These are phyloP conservation scores for Tetrapedia diversipes DNA, from an alignment of 2,888 invertebrate species.

Conservation along the genomic window DNA sequence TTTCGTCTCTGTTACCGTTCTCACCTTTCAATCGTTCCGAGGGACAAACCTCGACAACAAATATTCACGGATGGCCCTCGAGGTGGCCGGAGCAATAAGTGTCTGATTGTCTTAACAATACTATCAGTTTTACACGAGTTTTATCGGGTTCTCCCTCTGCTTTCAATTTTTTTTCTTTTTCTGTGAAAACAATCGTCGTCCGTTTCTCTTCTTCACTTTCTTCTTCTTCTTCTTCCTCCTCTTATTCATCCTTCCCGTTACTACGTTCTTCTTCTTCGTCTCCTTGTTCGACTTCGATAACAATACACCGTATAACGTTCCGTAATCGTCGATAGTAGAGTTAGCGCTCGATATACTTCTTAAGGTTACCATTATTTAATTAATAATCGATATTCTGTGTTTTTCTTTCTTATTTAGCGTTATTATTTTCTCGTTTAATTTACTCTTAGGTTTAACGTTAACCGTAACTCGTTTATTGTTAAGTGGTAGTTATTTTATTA, in stretches of 20 bases:
- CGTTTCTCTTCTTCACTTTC: background rate
- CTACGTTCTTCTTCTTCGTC: background rate
- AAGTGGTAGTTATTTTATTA: constrained; percentile 62
- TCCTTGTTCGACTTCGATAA: constrained; percentile 29
- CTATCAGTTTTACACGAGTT: constrained; percentile 75
- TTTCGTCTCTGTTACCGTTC: constrained; percentile 5
- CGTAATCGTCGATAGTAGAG: constrained; percentile 54
- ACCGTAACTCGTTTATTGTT: constrained; percentile 61
- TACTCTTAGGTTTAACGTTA: constrained; percentile 56
- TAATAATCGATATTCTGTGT: constrained; percentile 64
- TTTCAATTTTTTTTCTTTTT: too few relatives aligned
- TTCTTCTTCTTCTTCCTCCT: background rate
- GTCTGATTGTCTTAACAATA: constrained; percentile 82
- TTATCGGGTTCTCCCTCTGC: constrained; percentile 32
- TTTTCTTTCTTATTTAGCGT: constrained; percentile 58
- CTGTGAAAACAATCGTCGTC: constrained; percentile 4
- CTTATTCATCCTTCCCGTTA: background rate
- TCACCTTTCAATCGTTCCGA: constrained; percentile 32
- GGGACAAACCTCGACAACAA: constrained; percentile 56
- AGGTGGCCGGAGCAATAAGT: constrained; percentile 78
- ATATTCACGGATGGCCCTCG: constrained; percentile 75
- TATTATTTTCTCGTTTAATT: constrained; percentile 49
- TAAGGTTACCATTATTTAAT: constrained; percentile 47
- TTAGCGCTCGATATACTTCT: constrained; percentile 60
- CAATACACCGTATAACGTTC: constrained; percentile 46